phyloP scores from a whole-genome alignment of 2,797 vertebrate genomes.

The Molossus alvarezi region DNA sequence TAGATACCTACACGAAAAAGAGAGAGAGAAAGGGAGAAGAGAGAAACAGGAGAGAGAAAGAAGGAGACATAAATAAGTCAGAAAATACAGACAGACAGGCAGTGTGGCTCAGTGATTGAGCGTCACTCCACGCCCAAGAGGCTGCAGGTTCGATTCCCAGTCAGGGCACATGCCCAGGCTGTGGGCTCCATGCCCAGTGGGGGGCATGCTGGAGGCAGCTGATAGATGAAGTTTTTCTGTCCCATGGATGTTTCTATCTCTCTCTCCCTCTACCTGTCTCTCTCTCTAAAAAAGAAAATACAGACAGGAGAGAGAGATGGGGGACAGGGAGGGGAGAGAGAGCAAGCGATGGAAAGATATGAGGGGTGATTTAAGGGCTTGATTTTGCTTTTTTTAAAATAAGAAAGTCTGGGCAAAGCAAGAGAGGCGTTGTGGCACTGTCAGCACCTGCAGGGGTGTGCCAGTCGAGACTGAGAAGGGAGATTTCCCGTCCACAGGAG shows the following conservation, averaged over 20 bases:
- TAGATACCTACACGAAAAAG: fast-evolving
- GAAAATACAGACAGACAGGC: not conserved
- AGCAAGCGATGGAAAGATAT: not conserved
- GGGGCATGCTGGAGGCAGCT: too few species aligned
- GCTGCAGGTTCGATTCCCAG: too few species aligned
- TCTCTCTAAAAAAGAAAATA: not conserved
- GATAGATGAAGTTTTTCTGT: too few species aligned
- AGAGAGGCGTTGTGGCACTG: not conserved
- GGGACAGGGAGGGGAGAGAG: too few species aligned
- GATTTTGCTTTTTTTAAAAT: not conserved
- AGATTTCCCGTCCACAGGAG: not conserved
- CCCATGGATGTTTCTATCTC: too few species aligned
- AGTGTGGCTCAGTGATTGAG: too few species aligned
- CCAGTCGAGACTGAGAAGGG: fast-evolving
- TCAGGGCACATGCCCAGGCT: too few species aligned
- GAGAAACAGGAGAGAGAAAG: not conserved
- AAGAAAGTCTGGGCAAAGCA: not conserved
- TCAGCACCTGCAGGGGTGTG: not conserved
- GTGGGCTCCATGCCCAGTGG: too few species aligned
- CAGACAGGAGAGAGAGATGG: too few species aligned
- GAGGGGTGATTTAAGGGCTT: not conserved
- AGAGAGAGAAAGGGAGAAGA: not conserved
- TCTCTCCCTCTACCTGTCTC: too few species aligned
- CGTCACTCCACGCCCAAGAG: too few species aligned
- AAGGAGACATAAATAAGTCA: not conserved